Base-by-base conservation (phyloP, 1,140 invertebrate species). In the Palaemon carinicauda region DNA sequence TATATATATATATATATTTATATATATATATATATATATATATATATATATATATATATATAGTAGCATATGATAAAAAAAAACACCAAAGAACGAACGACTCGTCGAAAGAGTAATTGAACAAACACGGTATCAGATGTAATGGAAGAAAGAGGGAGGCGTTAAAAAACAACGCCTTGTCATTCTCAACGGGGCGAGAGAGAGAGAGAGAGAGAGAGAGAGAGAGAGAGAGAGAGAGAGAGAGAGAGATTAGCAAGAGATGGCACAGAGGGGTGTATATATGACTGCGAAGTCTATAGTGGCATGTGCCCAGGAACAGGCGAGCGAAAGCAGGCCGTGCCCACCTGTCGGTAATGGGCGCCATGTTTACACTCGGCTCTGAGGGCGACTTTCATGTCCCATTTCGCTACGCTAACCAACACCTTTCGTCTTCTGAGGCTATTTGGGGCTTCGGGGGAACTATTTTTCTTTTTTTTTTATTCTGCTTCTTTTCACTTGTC, bases 321-420 rank as follows among this genome's bases (percentile, higher is more conserved):
- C 81, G 71, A 52, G 53, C 27, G 53, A 71, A 21, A 75, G 53
- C 71, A 71, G 75, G 81, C 81, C 75, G 81, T 41, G 52, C 17
- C 81, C 81, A 83, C 81, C 81, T 83, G 81, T 71, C 41, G 29
- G 10, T 27, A 15, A 17, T 15, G 15, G 81, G 81, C 27, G 27
- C 41, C 19, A 52, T 83, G 81, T 83, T 83, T 83, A 83, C 73
- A n/a, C 73, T 83, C 29, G 52, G 50, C 73, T 71, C 29, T 31
- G 71, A 41, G 81, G 41, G 24, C 51, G 75, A 71, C 81, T 83
- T 83, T 83, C 81, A 83, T 83, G 81, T 83, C 69, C 41, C 41
- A 73, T 73, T 73, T 77, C 51, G 81, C 21, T 12, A 29, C 52
- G 73, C 81, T 83, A 83, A 75, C 71, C 81, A 56, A 75, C 65